Conservation (phyloP, 2,888 invertebrate genomes). For the Linyphia triangularis region DNA sequence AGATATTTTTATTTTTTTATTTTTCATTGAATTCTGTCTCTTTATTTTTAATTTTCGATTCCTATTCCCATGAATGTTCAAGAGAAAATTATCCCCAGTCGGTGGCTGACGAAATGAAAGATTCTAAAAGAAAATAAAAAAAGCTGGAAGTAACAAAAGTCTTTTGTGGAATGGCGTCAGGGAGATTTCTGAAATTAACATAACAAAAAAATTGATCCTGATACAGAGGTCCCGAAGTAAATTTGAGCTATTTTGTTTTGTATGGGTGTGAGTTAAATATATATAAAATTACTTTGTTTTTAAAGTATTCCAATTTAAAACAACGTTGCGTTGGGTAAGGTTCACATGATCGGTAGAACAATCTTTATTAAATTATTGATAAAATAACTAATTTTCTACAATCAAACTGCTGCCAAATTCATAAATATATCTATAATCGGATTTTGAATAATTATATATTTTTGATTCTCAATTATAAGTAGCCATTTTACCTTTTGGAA, state of each 20-base stretch:
- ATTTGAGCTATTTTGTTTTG: not conserved
- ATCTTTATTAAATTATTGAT: no score
- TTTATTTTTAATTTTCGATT: slow-evolving; percentile 43
- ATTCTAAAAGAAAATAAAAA: slow-evolving; percentile 5
- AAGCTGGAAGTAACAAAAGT: not conserved
- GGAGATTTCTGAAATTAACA: slow-evolving; percentile 53
- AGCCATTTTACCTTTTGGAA: no score
- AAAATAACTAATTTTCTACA: no score
- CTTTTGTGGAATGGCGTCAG: slow-evolving; percentile 42
- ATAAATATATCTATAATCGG: no score
- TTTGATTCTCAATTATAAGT: no score
- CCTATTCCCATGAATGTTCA: slow-evolving; percentile 31
- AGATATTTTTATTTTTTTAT: slow-evolving; percentile 22
- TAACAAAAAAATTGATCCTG: slow-evolving; percentile 30
- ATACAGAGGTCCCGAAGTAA: not conserved
- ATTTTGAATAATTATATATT: no score
- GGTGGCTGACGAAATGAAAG: slow-evolving; percentile 1
- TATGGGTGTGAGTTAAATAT: no score
- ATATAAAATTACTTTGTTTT: no score
- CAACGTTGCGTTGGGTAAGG: no score
- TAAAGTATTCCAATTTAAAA: no score
- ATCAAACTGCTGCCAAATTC: no score
- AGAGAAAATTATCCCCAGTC: slow-evolving; percentile 40
- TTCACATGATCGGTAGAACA: no score
- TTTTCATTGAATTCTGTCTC: slow-evolving; percentile 19